phyloP scores from a whole-genome alignment of 2,113 vertebrate species.

The Ciconia stormi region DNA sequence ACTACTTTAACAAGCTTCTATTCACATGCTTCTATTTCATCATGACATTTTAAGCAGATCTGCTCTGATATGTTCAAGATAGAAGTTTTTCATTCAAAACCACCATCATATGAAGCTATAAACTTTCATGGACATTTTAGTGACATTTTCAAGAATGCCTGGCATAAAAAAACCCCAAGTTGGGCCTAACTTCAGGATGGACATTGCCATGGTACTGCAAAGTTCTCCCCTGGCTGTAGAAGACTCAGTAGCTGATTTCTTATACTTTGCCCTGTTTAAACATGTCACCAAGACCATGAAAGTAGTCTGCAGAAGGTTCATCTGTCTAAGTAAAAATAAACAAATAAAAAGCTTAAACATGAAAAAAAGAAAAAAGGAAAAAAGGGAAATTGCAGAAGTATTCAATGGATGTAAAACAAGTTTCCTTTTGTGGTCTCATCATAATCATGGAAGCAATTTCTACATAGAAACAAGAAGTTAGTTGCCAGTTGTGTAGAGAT shows the following conservation, averaged over 20 bases:
- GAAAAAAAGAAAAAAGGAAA: not conserved
- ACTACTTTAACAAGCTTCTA: not conserved
- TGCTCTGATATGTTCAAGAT: not conserved
- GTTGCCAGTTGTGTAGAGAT: not conserved
- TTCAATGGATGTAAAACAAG: not conserved
- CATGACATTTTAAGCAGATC: not conserved
- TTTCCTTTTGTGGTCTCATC: not conserved
- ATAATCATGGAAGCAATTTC: not conserved
- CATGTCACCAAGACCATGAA: not conserved
- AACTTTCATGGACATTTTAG: not conserved
- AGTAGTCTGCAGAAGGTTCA: not conserved
- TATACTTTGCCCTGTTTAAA: not conserved
- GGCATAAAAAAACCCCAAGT: not conserved
- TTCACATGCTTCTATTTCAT: not conserved
- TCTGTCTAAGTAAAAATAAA: not conserved
- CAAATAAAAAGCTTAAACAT: not conserved
- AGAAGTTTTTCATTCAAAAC: not conserved
- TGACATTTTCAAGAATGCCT: not conserved
- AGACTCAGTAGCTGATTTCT: not conserved
- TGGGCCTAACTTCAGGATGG: not conserved
- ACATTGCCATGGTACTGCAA: not conserved
- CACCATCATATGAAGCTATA: fast-evolving
- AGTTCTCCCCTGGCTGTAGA: not conserved
- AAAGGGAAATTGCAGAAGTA: not conserved
- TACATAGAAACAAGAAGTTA: not conserved